Base-by-base conservation (phyloP, 2,113 vertebrate genomes). In the Phocoena sinus region DNA sequence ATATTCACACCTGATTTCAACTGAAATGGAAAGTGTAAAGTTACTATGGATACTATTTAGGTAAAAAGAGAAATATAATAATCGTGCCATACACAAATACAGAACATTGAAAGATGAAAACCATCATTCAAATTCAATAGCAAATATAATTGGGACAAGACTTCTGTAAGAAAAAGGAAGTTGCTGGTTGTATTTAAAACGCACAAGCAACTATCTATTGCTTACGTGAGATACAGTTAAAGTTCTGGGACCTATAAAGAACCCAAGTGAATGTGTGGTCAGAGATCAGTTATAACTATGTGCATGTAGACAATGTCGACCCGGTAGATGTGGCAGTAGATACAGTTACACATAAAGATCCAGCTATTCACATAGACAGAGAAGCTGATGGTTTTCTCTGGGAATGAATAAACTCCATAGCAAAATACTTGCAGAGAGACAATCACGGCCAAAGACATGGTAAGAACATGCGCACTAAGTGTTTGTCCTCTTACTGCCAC, bases 21-120 rank as follows among this genome's bases (percentile, higher is more conserved):
- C 20, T 81, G 15, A 85, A 96, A 33, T 89, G 6, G n/a, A 87
- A 79, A 91, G 3, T 79, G 1, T 38, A 84, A 73, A 82, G 11
- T 65, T 62, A 74, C 23, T 44, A 58, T 41, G 33, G 14, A 84
- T 79, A 84, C 2, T 47, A 76, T 50, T 85, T 76, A 44, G 15
- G 4, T 60, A 47, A 96, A 94, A 88, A 85, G 3, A 58, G 67
- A 95, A 36, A 70, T 25, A 58, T 17, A 60, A 81, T 60, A 67
- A 36, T 86, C 4, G 82, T 5, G 31, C 14, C 36, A 28, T 15
- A 18, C 6, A 13, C 63, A 94, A 89, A 62, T 53, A 1, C 2
- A 83, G 28, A 83, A n/a, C 15, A 62, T 3, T 67, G 23, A 86
- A 96, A 87, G 25, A 83, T 76, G 68, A 63, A 25, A 84, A 68